A percentile compares a stretch with the other conserved stretches of the same genome.
These are phyloP conservation scores for Pluvialis apricaria DNA, from an alignment of 2,113 vertebrate species.

Conservation along the genomic window DNA sequence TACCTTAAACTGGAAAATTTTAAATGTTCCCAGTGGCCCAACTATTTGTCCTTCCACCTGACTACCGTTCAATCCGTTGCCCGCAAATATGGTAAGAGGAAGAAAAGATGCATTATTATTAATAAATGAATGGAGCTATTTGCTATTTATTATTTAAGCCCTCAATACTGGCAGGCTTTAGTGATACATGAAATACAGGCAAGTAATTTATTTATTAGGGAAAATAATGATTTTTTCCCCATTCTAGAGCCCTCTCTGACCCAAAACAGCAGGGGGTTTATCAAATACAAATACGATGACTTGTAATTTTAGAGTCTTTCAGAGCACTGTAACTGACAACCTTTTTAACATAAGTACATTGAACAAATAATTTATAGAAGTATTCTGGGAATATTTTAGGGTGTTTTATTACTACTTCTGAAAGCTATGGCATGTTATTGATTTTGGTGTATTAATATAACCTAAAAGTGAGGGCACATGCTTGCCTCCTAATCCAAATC, in stretches of 20 bases:
- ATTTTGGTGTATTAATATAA: constrained; percentile 81
- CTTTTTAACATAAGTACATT: constrained; percentile 83
- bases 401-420: constrained; percentile 80
- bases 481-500: constrained; percentile 72
- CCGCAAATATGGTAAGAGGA: constrained; percentile 54
- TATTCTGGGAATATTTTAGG: constrained; percentile 84
- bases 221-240: constrained; percentile 81
- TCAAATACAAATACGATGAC: constrained; percentile 77
- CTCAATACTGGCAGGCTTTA: constrained; percentile 71
- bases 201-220: constrained; percentile 86
- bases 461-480: constrained; percentile 68
- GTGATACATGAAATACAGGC: constrained; percentile 80
- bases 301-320: constrained; percentile 78
- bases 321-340: constrained; percentile 77
- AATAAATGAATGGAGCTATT: constrained; percentile 82
- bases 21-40: constrained; percentile 71
- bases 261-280: constrained; percentile 72
- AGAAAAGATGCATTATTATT: constrained; percentile 77
- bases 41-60: constrained; percentile 73
- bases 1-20: constrained; percentile 73
- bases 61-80: constrained; percentile 63
- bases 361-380: constrained; percentile 83
- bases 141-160: constrained; percentile 85
- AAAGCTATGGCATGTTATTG: constrained; percentile 78
- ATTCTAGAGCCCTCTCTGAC: constrained; percentile 69